Percentiles rank a stretch among this genome's conserved stretches.
phyloP scores from a whole-genome alignment of 2,113 vertebrate genomes.

The Thinocorus orbignyianus region DNA sequence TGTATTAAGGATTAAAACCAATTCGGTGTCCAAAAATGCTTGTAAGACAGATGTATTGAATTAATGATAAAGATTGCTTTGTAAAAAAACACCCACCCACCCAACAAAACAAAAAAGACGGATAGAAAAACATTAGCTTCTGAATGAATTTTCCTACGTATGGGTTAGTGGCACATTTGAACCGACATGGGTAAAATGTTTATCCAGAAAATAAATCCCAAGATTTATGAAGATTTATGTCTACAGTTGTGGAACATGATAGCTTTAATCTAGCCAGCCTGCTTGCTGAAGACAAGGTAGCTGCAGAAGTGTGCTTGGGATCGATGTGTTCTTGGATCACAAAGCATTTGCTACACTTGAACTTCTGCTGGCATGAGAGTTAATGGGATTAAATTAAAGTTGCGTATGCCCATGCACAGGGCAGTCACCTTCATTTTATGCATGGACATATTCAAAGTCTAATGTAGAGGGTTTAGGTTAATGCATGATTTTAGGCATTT shows the following conservation, averaged over 20 bases:
- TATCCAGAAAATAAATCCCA: neutral
- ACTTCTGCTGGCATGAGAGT: neutral
- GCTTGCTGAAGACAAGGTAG: neutral
- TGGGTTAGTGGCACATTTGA: neutral
- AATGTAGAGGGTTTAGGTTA: neutral
- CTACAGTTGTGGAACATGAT: neutral
- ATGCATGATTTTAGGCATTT: neutral
- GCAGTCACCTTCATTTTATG: neutral
- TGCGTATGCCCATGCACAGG: neutral
- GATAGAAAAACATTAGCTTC: neutral
- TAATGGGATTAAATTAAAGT: neutral
- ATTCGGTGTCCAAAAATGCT: neutral
- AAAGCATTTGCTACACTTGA: neutral
- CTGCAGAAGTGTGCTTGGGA: neutral
- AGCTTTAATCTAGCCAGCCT: neutral
- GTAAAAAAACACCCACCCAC: neutral
- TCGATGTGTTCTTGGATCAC: neutral
- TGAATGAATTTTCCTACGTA: neutral
- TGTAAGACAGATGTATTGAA: neutral
- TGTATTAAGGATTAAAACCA: neutral
- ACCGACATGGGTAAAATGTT: neutral
- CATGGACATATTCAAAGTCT: neutral
- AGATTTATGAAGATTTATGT: neutral
- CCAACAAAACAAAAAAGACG: neutral
- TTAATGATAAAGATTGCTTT: neutral